Evolutionary conservation across 2,888 invertebrate species (phyloP).

Genomic region (Athrips mouffetella): DNA sequence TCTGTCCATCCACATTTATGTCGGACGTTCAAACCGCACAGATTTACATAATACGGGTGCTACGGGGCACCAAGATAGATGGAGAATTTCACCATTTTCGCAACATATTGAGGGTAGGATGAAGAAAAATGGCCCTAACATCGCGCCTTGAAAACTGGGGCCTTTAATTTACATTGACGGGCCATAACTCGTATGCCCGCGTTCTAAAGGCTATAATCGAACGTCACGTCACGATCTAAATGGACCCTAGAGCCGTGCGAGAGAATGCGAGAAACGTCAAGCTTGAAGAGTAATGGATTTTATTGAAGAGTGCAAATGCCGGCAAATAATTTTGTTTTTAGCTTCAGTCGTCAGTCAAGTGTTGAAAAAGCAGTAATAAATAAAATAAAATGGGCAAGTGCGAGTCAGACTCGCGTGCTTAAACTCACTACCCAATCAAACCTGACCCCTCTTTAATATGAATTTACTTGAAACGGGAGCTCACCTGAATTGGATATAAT

Average conservation of each 20-base stretch:
- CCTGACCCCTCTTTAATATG: no score
- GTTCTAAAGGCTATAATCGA: constrained; percentile 24
- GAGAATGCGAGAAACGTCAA: constrained; percentile 5
- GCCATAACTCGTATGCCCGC: constrained; percentile 30
- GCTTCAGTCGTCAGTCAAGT: no score
- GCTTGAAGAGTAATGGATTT: constrained; percentile 1
- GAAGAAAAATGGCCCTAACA: constrained; percentile 61
- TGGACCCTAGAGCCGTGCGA: constrained; percentile 7
- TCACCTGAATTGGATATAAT: no score
- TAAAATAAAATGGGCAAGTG: no score
- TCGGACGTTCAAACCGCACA: constrained; percentile 31
- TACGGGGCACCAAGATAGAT: constrained; percentile 61
- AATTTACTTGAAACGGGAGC: no score
- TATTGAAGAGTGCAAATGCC: neutral
- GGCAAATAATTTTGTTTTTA: neutral
- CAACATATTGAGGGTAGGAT: constrained; percentile 65
- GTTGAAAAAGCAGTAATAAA: no score
- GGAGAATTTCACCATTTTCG: constrained; percentile 48
- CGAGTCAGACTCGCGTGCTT: no score
- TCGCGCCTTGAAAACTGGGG: constrained; percentile 52
- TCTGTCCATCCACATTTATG: constrained; percentile 37
- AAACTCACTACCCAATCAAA: no score
- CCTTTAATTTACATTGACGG: constrained; percentile 49
- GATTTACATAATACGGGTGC: constrained; percentile 62
- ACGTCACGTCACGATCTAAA: constrained; percentile 18